phyloP scores from a whole-genome alignment of 2,797 vertebrate species.

The Neosalanx taihuensis region DNA sequence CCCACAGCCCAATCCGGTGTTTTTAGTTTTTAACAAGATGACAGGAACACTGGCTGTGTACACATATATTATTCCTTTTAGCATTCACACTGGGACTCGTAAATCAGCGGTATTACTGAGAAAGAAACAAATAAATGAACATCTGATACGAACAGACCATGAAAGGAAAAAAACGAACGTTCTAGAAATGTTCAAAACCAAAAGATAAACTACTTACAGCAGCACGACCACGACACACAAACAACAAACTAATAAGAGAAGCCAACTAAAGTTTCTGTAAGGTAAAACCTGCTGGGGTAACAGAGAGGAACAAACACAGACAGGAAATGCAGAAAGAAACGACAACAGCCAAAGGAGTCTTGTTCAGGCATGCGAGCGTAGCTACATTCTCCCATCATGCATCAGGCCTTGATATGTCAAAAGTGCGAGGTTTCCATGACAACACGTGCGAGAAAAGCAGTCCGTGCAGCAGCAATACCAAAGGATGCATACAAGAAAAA shows the following conservation, averaged over 20 bases:
- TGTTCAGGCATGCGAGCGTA: constrained; percentile 88
- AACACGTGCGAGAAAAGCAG: constrained; percentile 89
- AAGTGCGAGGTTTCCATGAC: constrained; percentile 91
- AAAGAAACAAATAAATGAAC: constrained; percentile 59
- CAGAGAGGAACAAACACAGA: constrained; percentile 53
- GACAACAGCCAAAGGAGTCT: constrained; percentile 62
- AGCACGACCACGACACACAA: constrained; percentile 60
- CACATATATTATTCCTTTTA: constrained; percentile 66
- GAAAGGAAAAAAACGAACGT: constrained; percentile 47
- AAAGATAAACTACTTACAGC: constrained; percentile 53
- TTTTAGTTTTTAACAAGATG: constrained; percentile 63
- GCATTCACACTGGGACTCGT: constrained; percentile 75
- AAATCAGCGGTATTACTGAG: constrained; percentile 77
- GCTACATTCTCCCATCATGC: constrained; percentile 98
- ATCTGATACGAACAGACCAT: constrained; percentile 51
- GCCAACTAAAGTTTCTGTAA: constrained; percentile 43
- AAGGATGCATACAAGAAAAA: constrained; percentile 96
- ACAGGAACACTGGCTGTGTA: constrained; percentile 77
- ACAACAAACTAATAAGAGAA: constrained; percentile 49
- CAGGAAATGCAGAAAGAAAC: constrained; percentile 62
- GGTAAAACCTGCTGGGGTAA: constrained; percentile 51
- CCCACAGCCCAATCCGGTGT: constrained; percentile 57
- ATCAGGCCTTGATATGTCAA: constrained; percentile 83
- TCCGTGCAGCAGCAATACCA: constrained; percentile 92
- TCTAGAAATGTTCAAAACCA: constrained; percentile 46